phyloP scores from a whole-genome alignment of 1,140 invertebrate genomes.

The Tenebrio molitor region DNA sequence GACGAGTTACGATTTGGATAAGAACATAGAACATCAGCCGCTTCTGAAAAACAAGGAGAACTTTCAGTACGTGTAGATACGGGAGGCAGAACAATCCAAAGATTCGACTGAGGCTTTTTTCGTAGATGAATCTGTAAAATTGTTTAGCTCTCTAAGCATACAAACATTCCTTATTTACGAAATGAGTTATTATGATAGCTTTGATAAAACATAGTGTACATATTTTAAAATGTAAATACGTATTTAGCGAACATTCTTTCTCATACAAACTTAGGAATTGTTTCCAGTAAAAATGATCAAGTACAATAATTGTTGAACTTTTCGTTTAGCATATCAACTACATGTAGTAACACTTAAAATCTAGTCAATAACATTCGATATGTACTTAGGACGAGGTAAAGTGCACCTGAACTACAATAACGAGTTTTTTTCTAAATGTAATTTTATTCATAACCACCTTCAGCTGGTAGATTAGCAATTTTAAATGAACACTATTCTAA shows the following conservation, averaged over 20 bases:
- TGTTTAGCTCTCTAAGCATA: conserved; percentile 11
- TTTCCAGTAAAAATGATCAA: conserved; percentile 6
- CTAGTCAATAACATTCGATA: conserved; percentile 42
- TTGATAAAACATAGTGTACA: conserved; percentile 1
- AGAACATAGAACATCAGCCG: conserved; percentile 69
- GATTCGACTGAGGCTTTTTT: conserved; percentile 25
- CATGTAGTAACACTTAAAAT: conserved; percentile 14
- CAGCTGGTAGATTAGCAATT: conserved; percentile 14
- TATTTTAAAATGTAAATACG: conserved; percentile 28
- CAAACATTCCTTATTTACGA: conserved; percentile 14
- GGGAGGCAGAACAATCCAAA: conserved; percentile 12
- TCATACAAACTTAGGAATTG: too few species aligned
- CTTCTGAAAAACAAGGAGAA: conserved; percentile 73
- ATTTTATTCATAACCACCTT: conserved; percentile 27
- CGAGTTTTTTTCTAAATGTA: not conserved
- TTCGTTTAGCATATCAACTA: not conserved
- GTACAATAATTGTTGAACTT: conserved; percentile 17
- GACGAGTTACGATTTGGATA: conserved; percentile 68
- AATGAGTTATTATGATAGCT: not conserved
- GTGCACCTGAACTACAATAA: conserved; percentile 4
- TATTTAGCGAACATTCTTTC: not conserved
- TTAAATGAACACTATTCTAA: conserved; percentile 12
- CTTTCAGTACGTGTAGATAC: conserved; percentile 77
- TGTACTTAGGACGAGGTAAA: conserved; percentile 21
- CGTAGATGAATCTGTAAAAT: conserved; percentile 12